Conservation (phyloP, 2,888 invertebrate species). For the Torymus auratus region DNA sequence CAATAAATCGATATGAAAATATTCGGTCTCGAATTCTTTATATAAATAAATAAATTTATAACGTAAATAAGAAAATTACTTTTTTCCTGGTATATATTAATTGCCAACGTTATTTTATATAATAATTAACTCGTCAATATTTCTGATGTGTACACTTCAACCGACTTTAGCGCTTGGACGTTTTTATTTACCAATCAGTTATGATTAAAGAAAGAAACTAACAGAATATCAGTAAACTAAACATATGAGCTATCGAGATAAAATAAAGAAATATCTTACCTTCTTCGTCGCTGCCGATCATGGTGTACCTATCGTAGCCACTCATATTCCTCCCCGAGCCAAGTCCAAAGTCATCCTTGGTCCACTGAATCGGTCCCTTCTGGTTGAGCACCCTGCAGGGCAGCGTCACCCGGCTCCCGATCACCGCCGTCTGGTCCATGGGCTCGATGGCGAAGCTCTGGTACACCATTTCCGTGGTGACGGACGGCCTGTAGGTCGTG, state of each 20-base stretch:
- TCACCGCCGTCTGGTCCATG: slow-evolving; percentile 92
- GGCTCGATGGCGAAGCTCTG: slow-evolving; percentile 96
- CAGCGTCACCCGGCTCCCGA: slow-evolving; percentile 91
- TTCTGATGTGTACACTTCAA: too few species aligned
- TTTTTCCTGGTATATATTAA: too few species aligned
- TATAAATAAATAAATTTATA: too few species aligned
- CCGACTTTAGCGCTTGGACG: too few species aligned
- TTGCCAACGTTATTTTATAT: too few species aligned
- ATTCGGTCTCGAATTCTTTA: too few species aligned
- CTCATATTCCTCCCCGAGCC: slow-evolving; percentile 93
- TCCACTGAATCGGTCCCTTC: slow-evolving; percentile 96
- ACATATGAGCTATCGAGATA: too few species aligned
- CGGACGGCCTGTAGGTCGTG: slow-evolving; percentile 70
- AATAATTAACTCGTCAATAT: too few species aligned
- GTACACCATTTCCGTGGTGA: slow-evolving; percentile 73
- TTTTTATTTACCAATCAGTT: too few species aligned
- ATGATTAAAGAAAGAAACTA: not conserved
- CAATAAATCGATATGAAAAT: too few species aligned
- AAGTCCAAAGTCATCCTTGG: slow-evolving; percentile 96
- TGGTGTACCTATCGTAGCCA: slow-evolving; percentile 94
- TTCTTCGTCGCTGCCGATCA: slow-evolving; percentile 97
- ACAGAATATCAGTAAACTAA: too few species aligned
- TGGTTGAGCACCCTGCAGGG: slow-evolving; percentile 94
- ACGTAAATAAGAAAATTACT: too few species aligned
- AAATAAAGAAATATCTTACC: slow-evolving; percentile 79